Evolutionary conservation across 1,140 invertebrate genomes (phyloP), one percentile per base, ranked within the genome.

Genomic region (Centruroides vittatus): DNA sequence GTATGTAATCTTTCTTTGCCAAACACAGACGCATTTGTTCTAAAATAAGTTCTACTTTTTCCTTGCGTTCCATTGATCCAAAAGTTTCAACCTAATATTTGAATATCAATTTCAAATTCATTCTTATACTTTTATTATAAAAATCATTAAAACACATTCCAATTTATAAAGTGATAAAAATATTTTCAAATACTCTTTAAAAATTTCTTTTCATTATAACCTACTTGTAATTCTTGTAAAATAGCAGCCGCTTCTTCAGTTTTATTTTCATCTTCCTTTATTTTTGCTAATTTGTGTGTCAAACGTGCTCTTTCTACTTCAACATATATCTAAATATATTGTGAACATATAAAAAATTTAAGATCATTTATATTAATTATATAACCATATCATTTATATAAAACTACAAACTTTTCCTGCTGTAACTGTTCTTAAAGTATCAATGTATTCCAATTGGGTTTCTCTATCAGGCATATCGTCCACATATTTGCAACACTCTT

Each of bases 21-120:
- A 99, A 75, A 74, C 95, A 99, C 0, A 98, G 78, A 60, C 96
- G 81, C 94, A 99, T 99, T 78, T 99, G 97, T 75, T 99, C 96
- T 60, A 99, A 76, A 62, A 99, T 96, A 47, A 98, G 81, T 69
- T 97, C 91, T 46, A 84, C 81, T 78, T 99, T 99, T 75, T 99
- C 96, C 61, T 86, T 81, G 72, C 93, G 92, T 58, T 98, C 90
- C 96, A 99, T 99, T 0, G 94, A 97, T 12, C 97, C 97, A 77
- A 96, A 99, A 0, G 96, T 99, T 78, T 99, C 97, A 49, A 98
- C 92, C 75, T 77, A 58, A 35, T 66, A 60, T 47, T 46, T 41
- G 8, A 41, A 41, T 41, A 6, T 41, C 41, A 41, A 41, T 41
- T 41, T 41, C 7, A 41, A 41, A 41, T 41, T 41, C 41, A 41